Base-by-base conservation (phyloP, 2,797 vertebrate genomes). In the Protosalanx chinensis region DNA sequence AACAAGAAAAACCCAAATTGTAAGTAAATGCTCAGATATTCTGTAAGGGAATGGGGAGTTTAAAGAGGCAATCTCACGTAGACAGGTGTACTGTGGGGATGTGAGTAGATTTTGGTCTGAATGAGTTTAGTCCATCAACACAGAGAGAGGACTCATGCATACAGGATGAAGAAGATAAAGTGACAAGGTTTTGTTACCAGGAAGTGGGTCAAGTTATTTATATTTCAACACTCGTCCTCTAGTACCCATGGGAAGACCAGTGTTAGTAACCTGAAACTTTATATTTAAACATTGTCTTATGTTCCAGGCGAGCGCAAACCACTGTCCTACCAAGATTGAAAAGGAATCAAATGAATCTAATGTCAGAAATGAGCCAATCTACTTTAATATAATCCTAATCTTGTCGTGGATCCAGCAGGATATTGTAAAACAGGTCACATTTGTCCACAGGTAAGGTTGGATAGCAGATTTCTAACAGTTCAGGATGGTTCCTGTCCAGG, bases 141-240 rank as follows among this genome's bases (percentile, higher is more conserved):
- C 76, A 51, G 77, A 73, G 77, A 73, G 76, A 72, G 67, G 75
- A 77, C 75, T 81, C 35, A 58, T 69, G 80, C 72, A 12, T 27
- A 75, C 72, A 76, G 71, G 71, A 83, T 73, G 81, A 73, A 82
- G 86, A 82, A 87, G 84, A 87, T 87, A 88, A 82, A 76, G 76
- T 89, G 85, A 85, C 86, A 79, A 86, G 84, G 65, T 91, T 90
- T 81, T 83, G 88, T 91, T 93, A 90, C 91, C 83, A 91, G 90
- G 90, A 93, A 91, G 89, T 91, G 88, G 89, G 88, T 88, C 88
- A 83, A 81, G 88, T 91, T 92, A 93, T 93, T 91, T 91, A 91
- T 93, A 93, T 92, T 93, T 92, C 86, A 93, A 84, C 90, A 82
- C 86, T 80, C 63, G 81, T 87, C 86, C 85, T 85, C 78, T 74